Conservation (phyloP, 2,113 vertebrate species). For the Scatophagus argus region DNA sequence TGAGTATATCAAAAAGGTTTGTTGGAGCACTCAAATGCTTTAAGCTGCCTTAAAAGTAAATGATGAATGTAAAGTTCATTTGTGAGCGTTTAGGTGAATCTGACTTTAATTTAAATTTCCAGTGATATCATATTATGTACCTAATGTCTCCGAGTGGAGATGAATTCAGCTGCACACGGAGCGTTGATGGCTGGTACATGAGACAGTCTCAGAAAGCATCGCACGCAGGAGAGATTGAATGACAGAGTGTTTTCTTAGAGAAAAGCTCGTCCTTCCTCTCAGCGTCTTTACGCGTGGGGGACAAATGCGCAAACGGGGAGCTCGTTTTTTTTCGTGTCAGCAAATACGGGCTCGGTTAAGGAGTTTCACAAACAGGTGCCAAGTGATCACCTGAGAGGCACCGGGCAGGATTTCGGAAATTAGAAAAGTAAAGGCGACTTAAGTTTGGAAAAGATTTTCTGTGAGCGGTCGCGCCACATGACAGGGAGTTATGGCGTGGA, state of each 20-base stretch:
- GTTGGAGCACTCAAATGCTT: not conserved
- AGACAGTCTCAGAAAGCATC: conserved; percentile 28
- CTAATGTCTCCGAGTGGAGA: not conserved
- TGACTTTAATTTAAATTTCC: not conserved
- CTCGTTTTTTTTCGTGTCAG: conserved; percentile 22
- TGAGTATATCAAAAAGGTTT: not conserved
- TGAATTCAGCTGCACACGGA: not conserved
- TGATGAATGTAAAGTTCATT: no score
- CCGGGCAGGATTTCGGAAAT: conserved; percentile 54
- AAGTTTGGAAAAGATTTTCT: conserved; percentile 55
- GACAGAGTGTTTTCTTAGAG: conserved; percentile 13
- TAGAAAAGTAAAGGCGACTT: conserved; percentile 37
- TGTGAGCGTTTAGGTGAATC: not conserved
- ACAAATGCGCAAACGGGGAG: not conserved
- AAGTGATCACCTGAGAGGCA: conserved; percentile 64
- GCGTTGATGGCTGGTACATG: conserved; percentile 4
- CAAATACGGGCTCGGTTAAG: conserved; percentile 22
- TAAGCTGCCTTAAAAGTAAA: not conserved
- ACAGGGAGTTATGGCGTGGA: conserved; percentile 71
- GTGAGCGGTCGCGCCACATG: conserved; percentile 68
- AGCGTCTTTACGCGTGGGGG: not conserved
- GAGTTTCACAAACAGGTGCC: conserved; percentile 32
- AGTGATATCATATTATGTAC: not conserved
- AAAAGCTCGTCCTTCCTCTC: conserved; percentile 9
- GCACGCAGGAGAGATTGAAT: conserved; percentile 23